phyloP scores from a whole-genome alignment of 2,888 invertebrate genomes.

The Acrocyrtus sp. region DNA sequence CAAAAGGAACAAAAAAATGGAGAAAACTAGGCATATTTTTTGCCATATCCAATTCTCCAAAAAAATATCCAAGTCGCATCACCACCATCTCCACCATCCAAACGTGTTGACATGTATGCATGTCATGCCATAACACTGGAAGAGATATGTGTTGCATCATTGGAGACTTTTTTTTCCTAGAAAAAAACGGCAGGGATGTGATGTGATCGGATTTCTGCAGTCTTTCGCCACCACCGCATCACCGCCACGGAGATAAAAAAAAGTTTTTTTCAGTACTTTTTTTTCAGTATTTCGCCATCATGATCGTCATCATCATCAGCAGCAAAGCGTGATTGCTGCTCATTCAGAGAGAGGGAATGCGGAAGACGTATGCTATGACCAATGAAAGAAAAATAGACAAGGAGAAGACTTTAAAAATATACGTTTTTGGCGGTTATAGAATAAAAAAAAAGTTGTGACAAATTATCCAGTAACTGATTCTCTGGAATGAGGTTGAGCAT shows the following conservation, averaged over 20 bases:
- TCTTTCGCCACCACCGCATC: constrained; percentile 1
- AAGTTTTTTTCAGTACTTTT: no score
- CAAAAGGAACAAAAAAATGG: neutral
- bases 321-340: no score
- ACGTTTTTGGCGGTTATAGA: no score
- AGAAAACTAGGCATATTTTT: constrained; percentile 11
- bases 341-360: constrained; percentile 42
- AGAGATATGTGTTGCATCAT: no score
- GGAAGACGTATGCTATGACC: constrained; percentile 47
- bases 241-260: no score
- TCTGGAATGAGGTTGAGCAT: constrained; percentile 49
- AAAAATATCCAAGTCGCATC: constrained; percentile 1
- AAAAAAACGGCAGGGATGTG: no score
- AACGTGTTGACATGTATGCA: neutral
- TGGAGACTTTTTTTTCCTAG: neutral
- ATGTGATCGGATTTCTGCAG: constrained; percentile 42
- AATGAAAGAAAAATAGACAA: constrained; percentile 4
- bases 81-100: constrained; percentile 2
- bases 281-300: neutral
- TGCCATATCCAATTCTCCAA: constrained; percentile 16
- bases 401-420: no score
- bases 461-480: constrained; percentile 53
- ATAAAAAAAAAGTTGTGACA: constrained; percentile 48
- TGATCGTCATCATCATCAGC: no score
- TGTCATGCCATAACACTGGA: neutral